These are phyloP conservation scores for Dolichopus griseipennis DNA, from an alignment of 2,888 invertebrate species.

Conservation along the genomic window DNA sequence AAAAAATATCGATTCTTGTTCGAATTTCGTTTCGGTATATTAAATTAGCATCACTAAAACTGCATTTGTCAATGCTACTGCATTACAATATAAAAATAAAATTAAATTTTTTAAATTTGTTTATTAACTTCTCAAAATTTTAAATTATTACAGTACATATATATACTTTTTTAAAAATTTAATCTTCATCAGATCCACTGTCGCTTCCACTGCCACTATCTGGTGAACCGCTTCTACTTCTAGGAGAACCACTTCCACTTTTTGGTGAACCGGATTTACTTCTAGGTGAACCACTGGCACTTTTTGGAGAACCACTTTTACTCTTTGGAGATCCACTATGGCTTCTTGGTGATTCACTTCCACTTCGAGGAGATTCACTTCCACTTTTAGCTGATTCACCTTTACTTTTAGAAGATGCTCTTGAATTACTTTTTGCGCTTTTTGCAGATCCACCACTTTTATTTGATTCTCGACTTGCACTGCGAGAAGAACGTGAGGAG, in stretches of 20 bases:
- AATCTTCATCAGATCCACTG: constrained; percentile 41
- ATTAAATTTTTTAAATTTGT: no score
- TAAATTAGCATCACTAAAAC: no score
- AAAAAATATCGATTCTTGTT: no score
- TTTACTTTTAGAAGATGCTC: constrained; percentile 15
- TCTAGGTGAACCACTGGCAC: constrained; percentile 19
- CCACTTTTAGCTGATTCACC: constrained; percentile 21
- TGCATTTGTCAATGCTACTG: no score
- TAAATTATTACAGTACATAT: no score
- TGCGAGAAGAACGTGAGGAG: constrained; percentile 26
- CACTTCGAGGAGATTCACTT: constrained; percentile 18
- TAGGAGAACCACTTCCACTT: constrained; percentile 39
- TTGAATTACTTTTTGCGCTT: constrained; percentile 12
- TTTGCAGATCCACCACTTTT: constrained; percentile 21
- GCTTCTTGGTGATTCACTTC: constrained; percentile 15
- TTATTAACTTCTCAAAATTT: no score
- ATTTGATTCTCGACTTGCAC: constrained; percentile 22
- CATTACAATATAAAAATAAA: no score
- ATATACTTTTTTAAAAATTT: constrained; percentile 28
- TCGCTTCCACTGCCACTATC: constrained; percentile 39
- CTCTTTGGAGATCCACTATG: constrained; percentile 20
- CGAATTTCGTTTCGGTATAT: no score
- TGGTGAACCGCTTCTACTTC: constrained; percentile 32
- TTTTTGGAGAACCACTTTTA: constrained; percentile 10
- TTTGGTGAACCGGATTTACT: constrained; percentile 27